Evolutionary conservation across 2,797 vertebrate genomes (phyloP), one percentile per base, ranked within the genome.

Genomic region (Phoxinus dragarum): DNA sequence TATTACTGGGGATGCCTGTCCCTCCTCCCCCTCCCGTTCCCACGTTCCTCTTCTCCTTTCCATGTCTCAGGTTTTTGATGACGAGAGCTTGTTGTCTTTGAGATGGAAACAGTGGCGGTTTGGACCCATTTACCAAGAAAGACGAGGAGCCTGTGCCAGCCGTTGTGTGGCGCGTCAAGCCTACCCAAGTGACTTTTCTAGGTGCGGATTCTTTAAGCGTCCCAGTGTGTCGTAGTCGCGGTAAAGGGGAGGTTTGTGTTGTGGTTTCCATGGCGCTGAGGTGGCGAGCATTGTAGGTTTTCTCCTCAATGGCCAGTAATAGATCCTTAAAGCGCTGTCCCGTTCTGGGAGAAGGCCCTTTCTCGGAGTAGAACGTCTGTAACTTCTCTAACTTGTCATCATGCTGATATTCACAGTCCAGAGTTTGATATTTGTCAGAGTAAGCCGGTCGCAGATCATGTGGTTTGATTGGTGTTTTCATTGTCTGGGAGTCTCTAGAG

Each of bases 161-260:
- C 73, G 84, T 80, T 14, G 89, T 89, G 0, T 95, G 91, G 40
- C 88, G 91, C 68, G 92, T 92, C 85, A 92, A 31, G 21, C 92
- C 93, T 1, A 94, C 90, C 92, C 94, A 96, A 1, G 94, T 95
- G 85, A 94, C 92, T 88, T 96, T 97, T 89, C 94, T 93, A 16
- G 89, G 72, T 0, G 88, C 88, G 6, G 81, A 91, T 5, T 96
- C 93, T 90, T 94, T 96, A 0, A 90, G 87, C 1, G 84, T 56
- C 14, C 88, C 91, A 11, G 89, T 49, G 34, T 95, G 93, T 42
- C 67, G 91, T 74, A 97, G 82, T 27, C 91, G 95, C 2, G 95
- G 94, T 80, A 97, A 91, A 0, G 93, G 92, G 0, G 90, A 88
- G 0, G 92, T 89, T 68, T 88, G 88, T 42, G 91, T 90, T 1